Conservation (phyloP, 1,140 invertebrate genomes). For the Zaprionus vittiger region DNA sequence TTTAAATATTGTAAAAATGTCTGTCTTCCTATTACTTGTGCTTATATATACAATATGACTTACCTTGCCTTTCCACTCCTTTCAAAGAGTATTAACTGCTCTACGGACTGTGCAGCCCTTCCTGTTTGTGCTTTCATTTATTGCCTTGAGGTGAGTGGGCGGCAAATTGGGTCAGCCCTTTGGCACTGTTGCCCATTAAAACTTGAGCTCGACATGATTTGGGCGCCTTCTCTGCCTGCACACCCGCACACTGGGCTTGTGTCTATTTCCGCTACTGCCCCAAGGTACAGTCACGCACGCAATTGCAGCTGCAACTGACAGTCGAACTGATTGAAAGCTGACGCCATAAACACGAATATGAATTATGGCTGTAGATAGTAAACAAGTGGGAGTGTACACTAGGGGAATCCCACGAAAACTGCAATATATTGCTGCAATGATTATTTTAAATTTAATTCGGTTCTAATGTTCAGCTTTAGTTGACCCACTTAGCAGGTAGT, state of each 20-base stretch:
- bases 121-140: conserved; percentile 16
- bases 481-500: neutral
- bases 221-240: conserved; percentile 22
- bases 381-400: neutral
- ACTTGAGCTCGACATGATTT: conserved; percentile 52
- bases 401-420: neutral
- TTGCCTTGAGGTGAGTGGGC: conserved; percentile 35
- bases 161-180: conserved; percentile 66
- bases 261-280: conserved; percentile 64
- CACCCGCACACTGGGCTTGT: conserved; percentile 28
- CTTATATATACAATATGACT: neutral
- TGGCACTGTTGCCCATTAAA: conserved; percentile 43
- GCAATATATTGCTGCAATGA: neutral
- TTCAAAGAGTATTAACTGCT: neutral
- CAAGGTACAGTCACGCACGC: conserved; percentile 45
- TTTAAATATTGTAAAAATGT: too few relatives aligned
- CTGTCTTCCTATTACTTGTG: too few relatives aligned
- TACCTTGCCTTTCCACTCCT: neutral
- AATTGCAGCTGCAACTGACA: conserved; percentile 43
- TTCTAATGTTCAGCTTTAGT: neutral
- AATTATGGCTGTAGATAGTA: conserved; percentile 1
- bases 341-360: conserved; percentile 23
- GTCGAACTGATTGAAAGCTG: conserved; percentile 31
- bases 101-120: neutral
- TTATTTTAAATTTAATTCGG: neutral